Base-by-base conservation (phyloP, 2,888 invertebrate genomes). In the Antheraea assamensis region DNA sequence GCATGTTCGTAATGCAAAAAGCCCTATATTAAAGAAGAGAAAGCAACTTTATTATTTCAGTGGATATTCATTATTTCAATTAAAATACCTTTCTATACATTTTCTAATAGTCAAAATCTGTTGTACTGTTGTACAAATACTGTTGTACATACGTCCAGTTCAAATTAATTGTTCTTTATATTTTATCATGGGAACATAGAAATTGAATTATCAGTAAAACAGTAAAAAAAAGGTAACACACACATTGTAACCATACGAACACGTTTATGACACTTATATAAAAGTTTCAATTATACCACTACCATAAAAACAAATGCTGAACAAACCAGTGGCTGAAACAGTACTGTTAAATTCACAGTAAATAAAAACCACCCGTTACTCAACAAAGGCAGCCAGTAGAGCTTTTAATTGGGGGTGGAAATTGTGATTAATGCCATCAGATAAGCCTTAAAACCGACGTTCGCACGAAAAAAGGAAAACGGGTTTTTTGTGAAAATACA, bases 371-470 rank as follows among this genome's bases (percentile, higher is more conserved):
- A 81, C 85, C 83, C 76, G 77, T 80, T 80, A 80, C 81, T 74
- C 73, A 77, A 74, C 76, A 77, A 78, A 80, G 75, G 76, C 86
- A 80, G 80, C 83, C 84, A 86, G 87, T 86, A 87, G 85, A 85
- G 83, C 85, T 90, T 92, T 93, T 94, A 93, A 94, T 93, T 93
- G 93, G 90, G 93, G 94, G 92, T 92, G 90, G 90, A 89, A 91
- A 92, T 92, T 92, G 93, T 94, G 93, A 94, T 94, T 92, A 94
- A 94, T 92, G 90, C 87, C 88, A 90, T 90, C 91, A 87, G 94
- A 94, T 94, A 93, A 91, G 87, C 83, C 81, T n/a, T 80, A 85
- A 88, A 86, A 84, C 86, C 85, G 83, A 81, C 83, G 82, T 80
- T 80, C 82, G 87, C 92, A 92, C 90, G 92, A 85, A 90, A 79